Conservation (phyloP, 2,113 vertebrate genomes). For the Mus pahari region DNA sequence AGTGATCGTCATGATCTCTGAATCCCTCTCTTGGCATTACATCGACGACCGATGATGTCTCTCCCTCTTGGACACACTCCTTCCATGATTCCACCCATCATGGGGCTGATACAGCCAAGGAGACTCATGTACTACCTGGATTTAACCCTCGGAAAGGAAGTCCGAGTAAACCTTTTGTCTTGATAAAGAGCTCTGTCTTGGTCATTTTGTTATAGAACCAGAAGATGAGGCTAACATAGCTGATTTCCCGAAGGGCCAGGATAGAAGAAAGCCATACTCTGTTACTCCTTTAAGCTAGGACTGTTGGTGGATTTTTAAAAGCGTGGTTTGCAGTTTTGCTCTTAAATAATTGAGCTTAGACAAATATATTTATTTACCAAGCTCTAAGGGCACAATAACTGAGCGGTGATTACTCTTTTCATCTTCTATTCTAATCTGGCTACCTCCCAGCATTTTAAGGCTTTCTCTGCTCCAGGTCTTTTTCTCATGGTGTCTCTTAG, state of each 20-base stretch:
- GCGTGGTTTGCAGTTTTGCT: too few species aligned
- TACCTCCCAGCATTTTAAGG: too few species aligned
- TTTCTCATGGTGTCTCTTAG: too few species aligned
- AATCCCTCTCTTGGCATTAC: background rate
- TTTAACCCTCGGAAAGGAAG: background rate
- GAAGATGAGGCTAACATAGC: background rate
- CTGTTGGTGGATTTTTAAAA: too few species aligned
- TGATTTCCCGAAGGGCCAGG: background rate
- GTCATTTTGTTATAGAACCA: background rate
- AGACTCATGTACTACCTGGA: background rate
- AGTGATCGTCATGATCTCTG: background rate
- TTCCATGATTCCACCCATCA: background rate
- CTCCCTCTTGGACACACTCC: background rate
- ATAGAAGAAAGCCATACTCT: background rate
- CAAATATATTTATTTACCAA: too few species aligned
- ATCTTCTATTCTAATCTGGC: too few species aligned
- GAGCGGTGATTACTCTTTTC: too few species aligned
- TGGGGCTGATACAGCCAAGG: background rate
- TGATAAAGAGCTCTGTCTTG: background rate
- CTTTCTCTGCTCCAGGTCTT: too few species aligned
- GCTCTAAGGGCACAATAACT: too few species aligned
- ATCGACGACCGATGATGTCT: background rate
- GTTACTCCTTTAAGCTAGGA: background rate
- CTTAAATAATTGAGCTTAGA: too few species aligned
- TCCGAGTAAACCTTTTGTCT: background rate